phyloP scores from a whole-genome alignment of 2,113 vertebrate species.

The Mastomys natalensis region DNA sequence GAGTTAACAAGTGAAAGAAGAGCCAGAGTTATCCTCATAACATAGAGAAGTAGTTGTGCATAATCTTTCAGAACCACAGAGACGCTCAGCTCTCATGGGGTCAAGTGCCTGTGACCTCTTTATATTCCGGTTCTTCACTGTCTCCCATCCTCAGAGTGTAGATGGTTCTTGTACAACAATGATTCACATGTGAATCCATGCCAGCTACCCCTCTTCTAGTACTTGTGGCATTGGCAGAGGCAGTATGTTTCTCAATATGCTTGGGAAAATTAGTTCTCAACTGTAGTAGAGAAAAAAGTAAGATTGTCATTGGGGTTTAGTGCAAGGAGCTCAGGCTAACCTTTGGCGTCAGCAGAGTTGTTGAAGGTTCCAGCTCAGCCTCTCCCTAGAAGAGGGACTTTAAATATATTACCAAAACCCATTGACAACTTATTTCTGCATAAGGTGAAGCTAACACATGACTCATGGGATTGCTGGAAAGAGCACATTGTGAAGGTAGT shows the following conservation, averaged over 20 bases:
- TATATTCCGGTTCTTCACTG: background rate
- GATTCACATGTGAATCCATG: background rate
- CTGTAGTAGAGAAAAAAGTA: background rate
- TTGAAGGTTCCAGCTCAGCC: conserved; percentile 13
- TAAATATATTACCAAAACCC: background rate
- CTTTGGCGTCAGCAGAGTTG: background rate
- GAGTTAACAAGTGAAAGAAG: conserved; percentile 46
- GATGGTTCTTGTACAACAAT: background rate
- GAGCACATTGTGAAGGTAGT: background rate
- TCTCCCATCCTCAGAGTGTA: background rate
- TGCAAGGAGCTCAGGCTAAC: background rate
- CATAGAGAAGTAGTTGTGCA: conserved; percentile 9
- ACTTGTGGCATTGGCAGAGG: background rate
- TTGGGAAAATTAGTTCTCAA: background rate
- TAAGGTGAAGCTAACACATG: conserved; percentile 31
- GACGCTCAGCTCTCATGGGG: background rate
- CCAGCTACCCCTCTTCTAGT: background rate
- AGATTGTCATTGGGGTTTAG: background rate
- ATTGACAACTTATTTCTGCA: background rate
- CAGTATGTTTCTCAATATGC: background rate
- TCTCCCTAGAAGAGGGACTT: conserved; percentile 2
- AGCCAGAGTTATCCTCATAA: background rate
- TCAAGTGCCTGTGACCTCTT: conserved; percentile 8
- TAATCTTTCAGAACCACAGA: conserved; percentile 4
- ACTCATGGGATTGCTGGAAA: background rate